Base-by-base conservation (phyloP, 2,797 vertebrate genomes). In the Momotus momota region DNA sequence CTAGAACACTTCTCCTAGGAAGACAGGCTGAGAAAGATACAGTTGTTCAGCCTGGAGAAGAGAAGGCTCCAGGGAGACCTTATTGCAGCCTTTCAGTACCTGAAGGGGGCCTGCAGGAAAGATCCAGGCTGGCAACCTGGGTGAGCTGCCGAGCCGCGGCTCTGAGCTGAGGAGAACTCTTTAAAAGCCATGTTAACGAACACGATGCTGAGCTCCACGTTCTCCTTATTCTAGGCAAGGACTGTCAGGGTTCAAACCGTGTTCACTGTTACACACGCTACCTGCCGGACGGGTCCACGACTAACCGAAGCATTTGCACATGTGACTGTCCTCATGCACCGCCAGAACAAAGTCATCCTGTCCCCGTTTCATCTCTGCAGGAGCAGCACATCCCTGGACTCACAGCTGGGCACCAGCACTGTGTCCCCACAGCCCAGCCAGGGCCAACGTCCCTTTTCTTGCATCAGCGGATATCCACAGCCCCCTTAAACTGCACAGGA, bases 271-370 rank as follows among this genome's bases (percentile, higher is more conserved):
- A 14, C 61, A 12, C 0, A 1, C 21, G 19, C 45, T 71, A 3
- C 0, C 0, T 46, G 66, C 66, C 87, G 79, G 54, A 1, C 25
- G 2, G 2, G 51, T 7, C 40, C 7, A 5, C 31, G 49, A 46
- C 21, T 21, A 21, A 15, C 61, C 4, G 2, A 38, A 19, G 8
- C 25, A 7, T 19, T 62, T 3, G 0, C 18, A 5, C 0, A 0
- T 1, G 4, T 25, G 45, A 11, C n/a, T 3, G 2, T 19, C 41
- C 58, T 57, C 45, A 5, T 1, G 2, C 29, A 22, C 35, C 3
- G 0, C 10, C 3, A 35, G 51, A 48, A 58, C 77, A 84, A 52
- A 61, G 35, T 3, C 31, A 6, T 19, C 35, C 55, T 19, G 46
- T 57, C 14, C 23, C 40, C 0, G 0, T 35, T 35, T 12, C 49